phyloP scores from a whole-genome alignment of 1,140 invertebrate genomes.

The Anthonomus grandis region DNA sequence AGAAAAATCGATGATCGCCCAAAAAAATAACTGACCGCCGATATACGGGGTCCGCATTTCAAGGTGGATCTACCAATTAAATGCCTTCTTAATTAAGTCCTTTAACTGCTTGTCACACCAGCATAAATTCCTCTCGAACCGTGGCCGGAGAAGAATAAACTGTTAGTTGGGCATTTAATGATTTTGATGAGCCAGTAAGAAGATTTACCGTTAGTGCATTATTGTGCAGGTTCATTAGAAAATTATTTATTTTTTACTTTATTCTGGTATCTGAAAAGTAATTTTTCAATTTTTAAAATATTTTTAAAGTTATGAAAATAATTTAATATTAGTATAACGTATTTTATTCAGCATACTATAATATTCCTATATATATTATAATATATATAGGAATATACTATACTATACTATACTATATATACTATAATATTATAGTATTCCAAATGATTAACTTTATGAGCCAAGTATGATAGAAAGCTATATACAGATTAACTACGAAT shows the following conservation, averaged over 20 bases:
- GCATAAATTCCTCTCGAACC: slow-evolving; percentile 6
- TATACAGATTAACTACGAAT: too few relatives aligned
- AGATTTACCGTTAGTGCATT: neutral
- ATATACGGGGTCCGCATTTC: too few relatives aligned
- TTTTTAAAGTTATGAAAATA: slow-evolving; percentile 15
- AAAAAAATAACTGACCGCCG: too few relatives aligned
- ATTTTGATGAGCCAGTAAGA: neutral
- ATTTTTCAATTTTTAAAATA: slow-evolving; percentile 19
- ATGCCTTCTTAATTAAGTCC: slow-evolving; percentile 11
- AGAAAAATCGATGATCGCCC: too few relatives aligned
- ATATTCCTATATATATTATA: too few relatives aligned
- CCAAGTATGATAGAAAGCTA: too few relatives aligned
- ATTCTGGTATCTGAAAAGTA: neutral
- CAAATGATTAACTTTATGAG: too few relatives aligned
- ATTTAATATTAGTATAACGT: too few relatives aligned
- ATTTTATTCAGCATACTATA: too few relatives aligned
- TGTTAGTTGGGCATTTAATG: neutral
- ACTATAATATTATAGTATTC: too few relatives aligned
- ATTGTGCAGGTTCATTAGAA: neutral
- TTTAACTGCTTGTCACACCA: slow-evolving; percentile 10
- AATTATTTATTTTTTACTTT: neutral
- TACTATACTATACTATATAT: too few relatives aligned
- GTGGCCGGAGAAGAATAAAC: neutral
- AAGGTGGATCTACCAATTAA: slow-evolving; percentile 8
- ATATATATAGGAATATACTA: too few relatives aligned